These are phyloP conservation scores for Drosophila fulvimacula DNA, from an alignment of 2,888 invertebrate genomes.

Conservation along the genomic window DNA sequence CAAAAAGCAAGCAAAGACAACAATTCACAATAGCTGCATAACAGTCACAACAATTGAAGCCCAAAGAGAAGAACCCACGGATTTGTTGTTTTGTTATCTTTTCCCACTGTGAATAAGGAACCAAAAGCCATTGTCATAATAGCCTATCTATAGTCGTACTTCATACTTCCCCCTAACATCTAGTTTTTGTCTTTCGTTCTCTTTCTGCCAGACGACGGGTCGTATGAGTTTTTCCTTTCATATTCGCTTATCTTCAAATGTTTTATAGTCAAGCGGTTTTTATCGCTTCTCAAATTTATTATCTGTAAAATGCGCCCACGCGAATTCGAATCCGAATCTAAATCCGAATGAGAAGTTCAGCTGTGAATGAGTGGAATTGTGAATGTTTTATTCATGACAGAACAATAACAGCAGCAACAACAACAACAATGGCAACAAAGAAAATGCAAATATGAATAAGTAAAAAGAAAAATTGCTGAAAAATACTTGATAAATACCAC, in stretches of 20 bases:
- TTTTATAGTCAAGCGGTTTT: conserved; percentile 70
- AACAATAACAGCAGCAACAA: conserved; percentile 19
- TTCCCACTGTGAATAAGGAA: conserved; percentile 54
- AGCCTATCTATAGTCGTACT: conserved; percentile 20
- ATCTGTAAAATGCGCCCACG: conserved; percentile 70
- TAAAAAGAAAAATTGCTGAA: conserved; percentile 32
- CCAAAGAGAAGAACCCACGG: conserved; percentile 51
- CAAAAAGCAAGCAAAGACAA: conserved; percentile 34
- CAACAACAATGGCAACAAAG: conserved; percentile 19
- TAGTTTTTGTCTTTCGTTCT: conserved; percentile 11
- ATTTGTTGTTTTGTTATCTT: conserved; percentile 57
- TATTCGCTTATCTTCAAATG: conserved; percentile 55
- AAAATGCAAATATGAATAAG: conserved; percentile 45
- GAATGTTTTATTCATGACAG: conserved; percentile 46
- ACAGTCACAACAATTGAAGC: conserved; percentile 37
- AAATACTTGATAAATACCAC: conserved; percentile 63
- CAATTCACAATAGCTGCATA: conserved; percentile 36
- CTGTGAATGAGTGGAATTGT: conserved; percentile 16
- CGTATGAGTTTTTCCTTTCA: conserved; percentile 43
- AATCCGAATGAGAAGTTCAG: conserved; percentile 21
- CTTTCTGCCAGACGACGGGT: conserved; percentile 1
- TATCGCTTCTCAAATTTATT: conserved; percentile 68
- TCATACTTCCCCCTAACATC: conserved; percentile 21
- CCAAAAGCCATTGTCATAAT: conserved; percentile 40
- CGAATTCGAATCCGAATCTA: conserved; percentile 46